Conservation (phyloP, 2,797 vertebrate genomes). For the Acanthurus leucopareius region DNA sequence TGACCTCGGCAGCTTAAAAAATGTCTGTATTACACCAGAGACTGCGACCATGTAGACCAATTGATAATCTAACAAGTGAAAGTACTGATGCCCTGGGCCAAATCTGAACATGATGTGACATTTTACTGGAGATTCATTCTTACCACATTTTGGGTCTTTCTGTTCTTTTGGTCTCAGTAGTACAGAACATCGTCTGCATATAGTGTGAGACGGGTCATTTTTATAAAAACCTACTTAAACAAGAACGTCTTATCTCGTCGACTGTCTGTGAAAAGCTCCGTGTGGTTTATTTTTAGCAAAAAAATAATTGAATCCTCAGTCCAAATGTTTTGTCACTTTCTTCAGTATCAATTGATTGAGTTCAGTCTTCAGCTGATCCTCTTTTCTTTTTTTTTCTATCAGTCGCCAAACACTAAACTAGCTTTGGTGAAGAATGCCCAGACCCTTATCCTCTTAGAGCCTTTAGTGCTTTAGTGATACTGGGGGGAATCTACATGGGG, state of each 20-base stretch:
- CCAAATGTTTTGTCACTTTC: slow-evolving; percentile 21
- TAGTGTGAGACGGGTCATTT: neutral
- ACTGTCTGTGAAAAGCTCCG: neutral
- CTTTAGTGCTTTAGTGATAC: slow-evolving; percentile 58
- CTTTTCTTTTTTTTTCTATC: slow-evolving; percentile 24
- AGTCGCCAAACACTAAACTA: slow-evolving; percentile 41
- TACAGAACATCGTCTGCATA: slow-evolving; percentile 22
- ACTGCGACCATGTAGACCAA: slow-evolving; percentile 1
- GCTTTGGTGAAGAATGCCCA: slow-evolving; percentile 43
- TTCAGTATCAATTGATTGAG: slow-evolving; percentile 18
- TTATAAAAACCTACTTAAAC: neutral
- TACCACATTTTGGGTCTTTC: neutral
- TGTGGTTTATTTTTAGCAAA: slow-evolving; percentile 30
- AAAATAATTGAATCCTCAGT: slow-evolving; percentile 3
- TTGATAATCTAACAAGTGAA: slow-evolving; percentile 32
- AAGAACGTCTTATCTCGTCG: neutral
- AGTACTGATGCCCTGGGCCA: neutral
- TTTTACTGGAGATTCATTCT: slow-evolving; percentile 1
- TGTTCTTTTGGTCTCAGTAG: neutral
- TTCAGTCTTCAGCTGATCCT: slow-evolving; percentile 38
- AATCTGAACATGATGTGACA: slow-evolving; percentile 11
- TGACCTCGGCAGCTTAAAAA: slow-evolving; percentile 14
- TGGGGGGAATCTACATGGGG: slow-evolving; percentile 57
- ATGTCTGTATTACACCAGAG: slow-evolving; percentile 10
- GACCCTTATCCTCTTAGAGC: slow-evolving; percentile 50